Evolutionary conservation across 2,888 invertebrate species (phyloP).

Genomic region (Lobophora halterata): DNA sequence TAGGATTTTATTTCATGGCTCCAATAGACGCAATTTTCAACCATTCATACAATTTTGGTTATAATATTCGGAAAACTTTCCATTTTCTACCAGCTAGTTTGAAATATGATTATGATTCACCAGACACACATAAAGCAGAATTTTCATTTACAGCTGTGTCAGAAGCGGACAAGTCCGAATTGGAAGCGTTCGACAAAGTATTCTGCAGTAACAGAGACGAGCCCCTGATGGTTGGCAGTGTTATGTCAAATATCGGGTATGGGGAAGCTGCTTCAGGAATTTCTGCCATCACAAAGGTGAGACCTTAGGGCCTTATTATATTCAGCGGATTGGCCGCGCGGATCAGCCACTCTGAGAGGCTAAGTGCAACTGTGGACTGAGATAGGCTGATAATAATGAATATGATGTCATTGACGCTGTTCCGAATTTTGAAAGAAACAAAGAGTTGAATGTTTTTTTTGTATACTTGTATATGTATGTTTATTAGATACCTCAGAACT

Average conservation of each 20-base stretch:
- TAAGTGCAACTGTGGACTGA: no score
- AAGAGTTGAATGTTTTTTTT: no score
- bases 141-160: slow-evolving; percentile 52
- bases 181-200: slow-evolving; percentile 79
- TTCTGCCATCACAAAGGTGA: slow-evolving; percentile 77
- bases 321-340: no score
- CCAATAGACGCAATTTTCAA: no score
- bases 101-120: neutral
- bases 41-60: neutral
- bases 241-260: slow-evolving; percentile 61
- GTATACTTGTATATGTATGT: no score
- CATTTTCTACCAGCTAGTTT: neutral
- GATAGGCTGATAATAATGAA: no score
- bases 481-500: no score
- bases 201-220: slow-evolving; percentile 75
- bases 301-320: no score
- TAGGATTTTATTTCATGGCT: no score
- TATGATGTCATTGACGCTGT: no score
- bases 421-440: no score
- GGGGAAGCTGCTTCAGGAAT: slow-evolving; percentile 61
- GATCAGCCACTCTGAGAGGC: no score
- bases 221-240: slow-evolving; percentile 78
- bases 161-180: slow-evolving; percentile 82
- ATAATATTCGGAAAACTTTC: neutral
- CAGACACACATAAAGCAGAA: neutral